Base-by-base conservation (phyloP, 2,113 vertebrate species). In the Antechinus flavipes region DNA sequence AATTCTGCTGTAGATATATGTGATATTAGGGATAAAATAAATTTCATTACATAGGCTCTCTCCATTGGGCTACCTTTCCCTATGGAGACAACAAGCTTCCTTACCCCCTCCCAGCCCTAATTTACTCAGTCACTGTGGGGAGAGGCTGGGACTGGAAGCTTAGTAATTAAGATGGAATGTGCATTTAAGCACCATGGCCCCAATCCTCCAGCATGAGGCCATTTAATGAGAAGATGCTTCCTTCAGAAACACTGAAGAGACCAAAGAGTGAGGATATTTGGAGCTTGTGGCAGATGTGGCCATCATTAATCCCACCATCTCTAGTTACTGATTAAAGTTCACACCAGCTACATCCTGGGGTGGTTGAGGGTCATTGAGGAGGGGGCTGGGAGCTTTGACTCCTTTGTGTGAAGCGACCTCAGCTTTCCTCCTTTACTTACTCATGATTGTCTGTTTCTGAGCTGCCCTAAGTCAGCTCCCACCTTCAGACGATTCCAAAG, bases 1-100 rank as follows among this genome's bases (percentile, higher is more conserved):
- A 93, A 24, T 26, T 94, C 30, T 68, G 26, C 25, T 5, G 93
- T 92, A 91, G 93, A 96, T 92, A 93, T 61, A 95, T 95, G 92
- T 91, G 95, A 95, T 94, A 97, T 89, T 93, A 91, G 61, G 56
- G 11, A 4, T 0, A 42, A 5, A 92, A 54, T 90, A 93, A 94
- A 89, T 2, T 49, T 92, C 68, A 96, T 90, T 97, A 97, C 96
- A 96, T 95, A 97, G 95, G 76, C 47, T 98, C 91, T 55, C 91
- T 93, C 89, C 30, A 96, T 24, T 96, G 54, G 93, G 96, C 92
- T 91, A 97, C 93, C 93, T 91, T 93, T 96, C 93, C 93, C 93
- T 94, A n/a, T 95, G 95, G 96, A 97, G 96, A 98, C 92, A 98
- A 96, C 97, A 97, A 91, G 96, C n/a, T 54, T 97, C 93, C 97